Conservation (phyloP, 2,797 vertebrate genomes). For the Hipposideros larvatus region DNA sequence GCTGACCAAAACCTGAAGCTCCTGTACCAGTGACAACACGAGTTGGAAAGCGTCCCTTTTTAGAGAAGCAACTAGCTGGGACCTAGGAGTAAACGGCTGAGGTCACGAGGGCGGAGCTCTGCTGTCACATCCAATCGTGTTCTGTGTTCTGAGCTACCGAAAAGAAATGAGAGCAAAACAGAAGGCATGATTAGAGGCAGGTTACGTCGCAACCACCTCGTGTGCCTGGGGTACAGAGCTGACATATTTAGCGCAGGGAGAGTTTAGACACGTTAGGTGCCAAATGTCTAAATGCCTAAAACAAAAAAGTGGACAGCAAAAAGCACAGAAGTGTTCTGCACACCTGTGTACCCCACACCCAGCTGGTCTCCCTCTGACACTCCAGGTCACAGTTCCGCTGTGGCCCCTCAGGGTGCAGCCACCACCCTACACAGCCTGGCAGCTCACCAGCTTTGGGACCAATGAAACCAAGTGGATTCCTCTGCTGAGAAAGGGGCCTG, state of each 20-base stretch:
- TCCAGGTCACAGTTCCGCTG: not conserved
- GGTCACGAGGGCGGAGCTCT: not conserved
- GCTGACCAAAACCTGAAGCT: not conserved
- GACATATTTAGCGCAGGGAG: not conserved
- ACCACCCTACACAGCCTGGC: fast-evolving
- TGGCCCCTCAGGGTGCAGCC: not conserved
- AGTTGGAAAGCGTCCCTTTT: not conserved
- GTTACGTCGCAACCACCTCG: not conserved
- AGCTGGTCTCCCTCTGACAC: not conserved
- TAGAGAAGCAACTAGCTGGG: not conserved
- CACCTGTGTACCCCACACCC: fast-evolving
- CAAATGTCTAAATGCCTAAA: not conserved
- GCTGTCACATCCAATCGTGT: fast-evolving
- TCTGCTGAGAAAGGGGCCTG: not conserved
- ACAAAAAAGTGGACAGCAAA: not conserved
- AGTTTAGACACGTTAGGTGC: not conserved
- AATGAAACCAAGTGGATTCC: fast-evolving
- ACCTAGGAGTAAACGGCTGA: not conserved
- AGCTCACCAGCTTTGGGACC: not conserved
- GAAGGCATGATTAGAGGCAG: not conserved
- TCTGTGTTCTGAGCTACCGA: not conserved
- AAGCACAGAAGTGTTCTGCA: not conserved
- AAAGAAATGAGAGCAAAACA: not conserved
- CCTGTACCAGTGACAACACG: not conserved
- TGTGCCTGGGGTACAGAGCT: fast-evolving